Base-by-base conservation (phyloP, 2,797 vertebrate species). In the Gadopsis marmoratus region DNA sequence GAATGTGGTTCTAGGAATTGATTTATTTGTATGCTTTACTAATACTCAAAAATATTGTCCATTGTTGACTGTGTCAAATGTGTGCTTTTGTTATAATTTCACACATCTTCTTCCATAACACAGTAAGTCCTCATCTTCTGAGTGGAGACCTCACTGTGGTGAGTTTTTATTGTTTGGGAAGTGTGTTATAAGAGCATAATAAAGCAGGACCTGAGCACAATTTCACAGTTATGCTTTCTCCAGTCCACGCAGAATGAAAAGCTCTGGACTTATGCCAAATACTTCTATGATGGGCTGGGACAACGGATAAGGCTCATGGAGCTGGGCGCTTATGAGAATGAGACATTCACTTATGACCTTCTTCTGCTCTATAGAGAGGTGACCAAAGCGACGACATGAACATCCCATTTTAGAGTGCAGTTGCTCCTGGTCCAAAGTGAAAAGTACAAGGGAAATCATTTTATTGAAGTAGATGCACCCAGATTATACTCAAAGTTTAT, bases 281-380 rank as follows among this genome's bases (percentile, higher is more conserved):
- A 92, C 59, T 0, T 72, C 11, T 96, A 96, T 0, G 95, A 96
- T 23, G 93, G 83, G 0, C 0, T 78, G 1, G 89, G 83, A 4
- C 29, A 92, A 47, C 85, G 92, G 1, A 37, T 94, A 0, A 86
- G 94, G 1, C 0, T 96, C 2, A 35, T 2, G n/a, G 93, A 95
- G 70, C 0, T 87, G 0, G 92, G 86, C 13, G 13, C 0, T 0
- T 69, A 78, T 2, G 7, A 90, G 1, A 95, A 93, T 10, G 54
- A 84, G 71, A 69, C 87, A 0, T 90, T 93, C 79, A 70, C 59
- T 13, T 2, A 37, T 0, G 92, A 96, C 1, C 43, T 4, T 41
- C 92, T 96, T 33, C 79, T 95, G 76, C 93, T 93, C 53, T 96
- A 29, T 84, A 86, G 33, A 75, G 71, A 96, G 94, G 95, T 96